Conservation (phyloP, 2,888 invertebrate genomes). For the Anorthoa munda region DNA sequence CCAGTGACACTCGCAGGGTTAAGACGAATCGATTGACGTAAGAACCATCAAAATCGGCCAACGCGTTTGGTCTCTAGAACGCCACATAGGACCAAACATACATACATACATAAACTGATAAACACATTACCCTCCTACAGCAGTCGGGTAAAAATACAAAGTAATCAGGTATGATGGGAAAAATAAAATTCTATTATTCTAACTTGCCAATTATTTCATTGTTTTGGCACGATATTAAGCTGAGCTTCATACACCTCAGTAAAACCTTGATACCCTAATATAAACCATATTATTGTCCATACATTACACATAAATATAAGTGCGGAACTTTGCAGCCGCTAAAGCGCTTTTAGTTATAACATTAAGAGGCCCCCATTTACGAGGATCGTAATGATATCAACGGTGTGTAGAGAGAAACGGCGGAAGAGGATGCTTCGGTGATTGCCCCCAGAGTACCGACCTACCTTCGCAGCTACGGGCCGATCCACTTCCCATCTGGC, state of each 20-base stretch:
- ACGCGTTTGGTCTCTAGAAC: too few relatives aligned
- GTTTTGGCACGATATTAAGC: not conserved
- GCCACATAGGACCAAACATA: too few relatives aligned
- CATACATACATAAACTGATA: too few relatives aligned
- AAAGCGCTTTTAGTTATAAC: slow-evolving; percentile 14
- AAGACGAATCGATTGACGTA: too few relatives aligned
- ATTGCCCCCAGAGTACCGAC: slow-evolving; percentile 74
- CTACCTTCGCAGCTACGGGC: slow-evolving; percentile 31
- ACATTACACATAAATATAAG: not conserved
- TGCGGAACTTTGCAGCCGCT: slow-evolving; percentile 8
- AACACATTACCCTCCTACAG: too few relatives aligned
- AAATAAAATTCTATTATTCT: not conserved
- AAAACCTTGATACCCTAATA: not conserved
- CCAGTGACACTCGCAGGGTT: too few relatives aligned
- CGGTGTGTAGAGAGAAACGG: slow-evolving; percentile 67
- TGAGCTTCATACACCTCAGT: not conserved
- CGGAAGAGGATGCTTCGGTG: slow-evolving; percentile 84
- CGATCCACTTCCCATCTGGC: slow-evolving; percentile 71
- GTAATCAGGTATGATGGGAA: not conserved
- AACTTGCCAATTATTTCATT: slow-evolving; percentile 6
- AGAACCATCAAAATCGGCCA: too few relatives aligned
- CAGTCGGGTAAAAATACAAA: too few relatives aligned
- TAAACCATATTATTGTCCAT: not conserved
- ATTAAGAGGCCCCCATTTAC: slow-evolving; percentile 38
- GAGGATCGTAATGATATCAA: slow-evolving; percentile 51